Conservation (phyloP, 2,113 vertebrate species). For the Apus apus region DNA sequence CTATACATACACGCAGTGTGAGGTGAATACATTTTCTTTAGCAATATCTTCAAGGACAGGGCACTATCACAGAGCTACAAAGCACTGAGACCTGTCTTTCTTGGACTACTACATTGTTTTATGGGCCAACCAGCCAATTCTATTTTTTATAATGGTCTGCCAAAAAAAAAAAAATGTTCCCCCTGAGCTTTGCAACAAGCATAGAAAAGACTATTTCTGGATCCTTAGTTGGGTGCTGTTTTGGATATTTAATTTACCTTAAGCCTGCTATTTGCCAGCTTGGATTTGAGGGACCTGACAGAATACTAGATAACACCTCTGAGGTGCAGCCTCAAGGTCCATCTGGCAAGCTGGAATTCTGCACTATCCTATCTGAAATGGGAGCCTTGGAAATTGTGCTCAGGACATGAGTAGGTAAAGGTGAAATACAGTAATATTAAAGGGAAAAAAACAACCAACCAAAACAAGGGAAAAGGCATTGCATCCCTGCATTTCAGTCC, state of each 20-base stretch:
- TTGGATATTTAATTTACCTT: neutral
- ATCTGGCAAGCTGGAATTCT: neutral
- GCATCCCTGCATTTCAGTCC: neutral
- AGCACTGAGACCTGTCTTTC: neutral
- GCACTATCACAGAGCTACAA: neutral
- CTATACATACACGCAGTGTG: neutral
- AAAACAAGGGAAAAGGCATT: neutral
- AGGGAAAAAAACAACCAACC: neutral
- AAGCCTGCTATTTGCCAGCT: neutral
- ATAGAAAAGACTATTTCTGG: neutral
- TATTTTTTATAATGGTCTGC: neutral
- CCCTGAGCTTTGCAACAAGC: neutral
- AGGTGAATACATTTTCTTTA: neutral
- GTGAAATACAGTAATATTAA: neutral
- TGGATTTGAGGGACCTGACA: neutral
- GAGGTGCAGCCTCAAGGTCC: neutral
- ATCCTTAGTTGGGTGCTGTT: neutral
- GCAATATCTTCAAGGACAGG: neutral
- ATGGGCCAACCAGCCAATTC: neutral
- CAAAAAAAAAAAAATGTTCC: neutral
- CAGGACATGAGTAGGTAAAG: neutral
- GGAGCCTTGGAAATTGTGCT: neutral
- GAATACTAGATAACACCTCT: neutral
- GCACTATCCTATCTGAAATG: neutral
- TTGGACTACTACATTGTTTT: neutral